Evolutionary conservation across 2,113 vertebrate species (phyloP).

Genomic region (Chaetops frenatus): DNA sequence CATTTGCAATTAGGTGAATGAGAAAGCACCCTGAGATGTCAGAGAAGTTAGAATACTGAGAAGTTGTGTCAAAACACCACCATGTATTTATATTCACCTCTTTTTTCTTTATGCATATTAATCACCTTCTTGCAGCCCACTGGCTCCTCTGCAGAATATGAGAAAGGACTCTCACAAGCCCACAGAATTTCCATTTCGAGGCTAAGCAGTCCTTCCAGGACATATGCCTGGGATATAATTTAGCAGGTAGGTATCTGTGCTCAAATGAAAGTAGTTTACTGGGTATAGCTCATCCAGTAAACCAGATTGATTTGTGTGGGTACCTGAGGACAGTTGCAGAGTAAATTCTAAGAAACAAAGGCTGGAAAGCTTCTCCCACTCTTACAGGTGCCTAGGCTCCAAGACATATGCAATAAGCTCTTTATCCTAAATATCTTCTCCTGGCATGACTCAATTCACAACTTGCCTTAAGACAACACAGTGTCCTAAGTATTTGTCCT

Average conservation of each 20-base stretch:
- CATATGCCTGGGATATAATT: background rate
- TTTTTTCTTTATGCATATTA: background rate
- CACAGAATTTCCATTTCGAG: background rate
- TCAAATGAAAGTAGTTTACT: background rate
- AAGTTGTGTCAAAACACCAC: background rate
- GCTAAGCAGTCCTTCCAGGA: background rate
- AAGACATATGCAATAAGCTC: background rate
- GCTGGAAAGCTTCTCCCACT: background rate
- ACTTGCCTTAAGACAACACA: background rate
- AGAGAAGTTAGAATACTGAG: background rate
- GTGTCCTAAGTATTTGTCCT: background rate
- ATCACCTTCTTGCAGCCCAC: background rate
- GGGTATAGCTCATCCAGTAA: background rate
- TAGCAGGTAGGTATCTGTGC: background rate
- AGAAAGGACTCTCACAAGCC: background rate
- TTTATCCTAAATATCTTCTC: background rate
- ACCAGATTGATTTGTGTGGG: background rate
- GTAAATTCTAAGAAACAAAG: background rate
- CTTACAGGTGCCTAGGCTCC: background rate
- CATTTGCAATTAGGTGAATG: background rate
- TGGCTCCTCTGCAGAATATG: background rate
- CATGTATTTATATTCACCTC: background rate
- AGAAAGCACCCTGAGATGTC: background rate
- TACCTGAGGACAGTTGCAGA: background rate
- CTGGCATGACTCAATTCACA: background rate